Conservation (phyloP, 2,888 invertebrate species). For the Metellina segmentata region DNA sequence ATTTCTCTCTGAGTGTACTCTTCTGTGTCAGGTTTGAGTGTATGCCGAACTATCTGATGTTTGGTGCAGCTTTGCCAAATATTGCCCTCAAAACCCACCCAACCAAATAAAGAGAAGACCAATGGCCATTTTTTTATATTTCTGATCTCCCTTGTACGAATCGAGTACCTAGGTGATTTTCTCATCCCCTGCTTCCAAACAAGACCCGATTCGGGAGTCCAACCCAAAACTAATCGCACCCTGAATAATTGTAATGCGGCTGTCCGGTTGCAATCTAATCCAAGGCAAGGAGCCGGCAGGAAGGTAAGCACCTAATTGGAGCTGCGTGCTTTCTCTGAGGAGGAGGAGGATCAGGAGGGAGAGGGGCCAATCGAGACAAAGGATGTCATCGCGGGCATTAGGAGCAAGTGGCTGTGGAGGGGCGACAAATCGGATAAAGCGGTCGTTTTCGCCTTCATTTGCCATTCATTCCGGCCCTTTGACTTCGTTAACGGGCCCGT, state of each 20-base stretch:
- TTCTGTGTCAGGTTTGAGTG: no score
- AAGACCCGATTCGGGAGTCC: background rate
- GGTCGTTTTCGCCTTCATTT: slow-evolving; percentile 77
- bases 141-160: no score
- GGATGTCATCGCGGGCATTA: slow-evolving; percentile 64
- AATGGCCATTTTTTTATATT: no score
- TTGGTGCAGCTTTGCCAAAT: no score
- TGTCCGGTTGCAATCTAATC: slow-evolving; percentile 59
- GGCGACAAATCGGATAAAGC: slow-evolving; percentile 76
- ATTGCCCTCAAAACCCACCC: no score
- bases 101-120: no score
- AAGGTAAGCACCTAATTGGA: slow-evolving; percentile 49
- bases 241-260: background rate
- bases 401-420: slow-evolving; percentile 45
- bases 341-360: slow-evolving; percentile 2
- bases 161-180: no score
- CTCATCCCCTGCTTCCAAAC: no score
- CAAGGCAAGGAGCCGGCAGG: slow-evolving; percentile 27
- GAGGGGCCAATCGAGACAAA: slow-evolving; percentile 70
- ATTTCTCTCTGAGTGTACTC: no score
- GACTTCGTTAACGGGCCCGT: slow-evolving; percentile 75
- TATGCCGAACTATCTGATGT: no score
- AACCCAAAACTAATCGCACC: background rate
- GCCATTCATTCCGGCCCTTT: slow-evolving; percentile 76
- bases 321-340: slow-evolving; percentile 31